Evolutionary conservation across 2,888 invertebrate species (phyloP), one percentile per base, ranked within the genome.

Genomic region (Syrphus vitripennis): DNA sequence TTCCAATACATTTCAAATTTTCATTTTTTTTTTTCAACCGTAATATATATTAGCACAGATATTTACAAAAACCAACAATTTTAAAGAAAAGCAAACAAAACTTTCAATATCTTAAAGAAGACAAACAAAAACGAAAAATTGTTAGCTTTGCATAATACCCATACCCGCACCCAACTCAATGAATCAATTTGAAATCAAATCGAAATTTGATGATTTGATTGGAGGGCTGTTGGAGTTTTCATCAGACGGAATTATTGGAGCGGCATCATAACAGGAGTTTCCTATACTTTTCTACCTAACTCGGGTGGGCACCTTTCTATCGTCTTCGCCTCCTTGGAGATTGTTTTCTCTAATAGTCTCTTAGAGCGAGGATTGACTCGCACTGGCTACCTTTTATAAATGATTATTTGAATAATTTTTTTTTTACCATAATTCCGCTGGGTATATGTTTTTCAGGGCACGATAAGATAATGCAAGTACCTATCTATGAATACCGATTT

Each of bases 401-500:
- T 82, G 86, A 86, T 86, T 82, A 86, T 86, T 74, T 82, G 61
- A 86, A 67, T 74, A 86, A 65, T 77, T 77, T 78, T 82, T 70
- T 77, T 77, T 78, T 82, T 59, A 83, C 74, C 79, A 69, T 29
- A 4, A 10, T 61, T 71, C 76, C 63, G 4, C 42, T 34, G 82
- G 57, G 77, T 53, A 48, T 45, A n/a, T 24, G 3, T 14, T 24
- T 50, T 19, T 42, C 50, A 24, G 24, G 3, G 6, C 2, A 14
- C 12, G 50, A 50, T 50, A 24, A 50, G 50, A 50, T 50, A 24
- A 50, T 50, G 50, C 50, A 24, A 50, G 26, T 48, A 48, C 7
- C 24, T n/a, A 29, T 29, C n/a, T 63, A 53, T 63, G 81, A 76
- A 76, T 72, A 72, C 45, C 10, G 40, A 61, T 19, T 72, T 81